A percentile compares a stretch with the other conserved stretches of the same genome.
phyloP scores from a whole-genome alignment of 2,113 vertebrate species.

The Gobio gobio region DNA sequence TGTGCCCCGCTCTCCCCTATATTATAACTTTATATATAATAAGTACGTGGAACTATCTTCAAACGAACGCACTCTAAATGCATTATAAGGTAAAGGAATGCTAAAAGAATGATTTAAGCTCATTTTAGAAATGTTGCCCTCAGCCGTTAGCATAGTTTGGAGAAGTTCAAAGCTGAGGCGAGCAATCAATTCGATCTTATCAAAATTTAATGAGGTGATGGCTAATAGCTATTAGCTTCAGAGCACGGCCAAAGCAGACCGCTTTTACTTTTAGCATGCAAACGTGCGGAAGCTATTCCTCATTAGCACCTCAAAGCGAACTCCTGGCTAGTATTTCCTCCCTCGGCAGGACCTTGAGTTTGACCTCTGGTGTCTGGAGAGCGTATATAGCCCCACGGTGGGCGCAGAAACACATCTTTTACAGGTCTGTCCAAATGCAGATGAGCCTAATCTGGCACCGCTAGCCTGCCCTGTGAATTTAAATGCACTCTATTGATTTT shows the following conservation, averaged over 20 bases:
- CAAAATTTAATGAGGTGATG: constrained; percentile 63
- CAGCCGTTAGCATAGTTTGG: background rate
- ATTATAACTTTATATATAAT: background rate
- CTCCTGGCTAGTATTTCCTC: constrained; percentile 70
- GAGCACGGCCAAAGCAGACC: background rate
- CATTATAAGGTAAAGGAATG: background rate
- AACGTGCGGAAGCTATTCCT: constrained; percentile 7
- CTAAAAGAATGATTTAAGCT: background rate
- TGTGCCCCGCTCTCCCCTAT: too few species aligned
- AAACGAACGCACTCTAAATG: background rate
- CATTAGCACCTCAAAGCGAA: constrained; percentile 26
- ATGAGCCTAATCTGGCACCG: constrained; percentile 66
- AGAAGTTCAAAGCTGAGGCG: background rate
- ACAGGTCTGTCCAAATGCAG: constrained; percentile 64
- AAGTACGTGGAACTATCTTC: background rate
- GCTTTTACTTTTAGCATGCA: constrained; percentile 15
- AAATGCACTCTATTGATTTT: constrained; percentile 80
- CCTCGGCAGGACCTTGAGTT: constrained; percentile 69
- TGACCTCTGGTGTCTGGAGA: constrained; percentile 62
- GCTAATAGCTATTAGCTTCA: constrained; percentile 7
- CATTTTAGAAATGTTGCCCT: background rate
- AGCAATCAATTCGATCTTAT: background rate
- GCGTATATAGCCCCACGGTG: constrained; percentile 31
- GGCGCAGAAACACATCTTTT: constrained; percentile 41
- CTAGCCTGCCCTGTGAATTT: constrained; percentile 70